Base-by-base conservation (phyloP, 2,888 invertebrate genomes). In the Catocala sponsa region DNA sequence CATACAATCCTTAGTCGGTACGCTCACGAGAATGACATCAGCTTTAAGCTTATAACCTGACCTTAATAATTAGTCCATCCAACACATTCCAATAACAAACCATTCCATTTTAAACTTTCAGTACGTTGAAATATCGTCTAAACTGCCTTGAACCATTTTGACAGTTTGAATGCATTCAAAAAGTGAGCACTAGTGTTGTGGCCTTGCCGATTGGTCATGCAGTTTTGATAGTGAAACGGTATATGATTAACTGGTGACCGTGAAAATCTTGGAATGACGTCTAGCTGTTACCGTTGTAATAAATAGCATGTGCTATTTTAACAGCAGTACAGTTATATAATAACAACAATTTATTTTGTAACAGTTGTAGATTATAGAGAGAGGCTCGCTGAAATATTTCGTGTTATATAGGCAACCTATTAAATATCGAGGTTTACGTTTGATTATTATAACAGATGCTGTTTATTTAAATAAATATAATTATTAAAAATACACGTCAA, bases 191-290 rank as follows among this genome's bases (percentile, higher is more conserved):
- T 77, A 77, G 75, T 72, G 75, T 41, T 67, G 72, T 60, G 60
- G 71, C 78, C 75, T 76, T 78, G 69, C 43, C 43, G 51, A 60
- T 67, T 65, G 58, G 66, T 68, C 70, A 62, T 74, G 70, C 71
- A 74, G 62, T 74, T 74, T 61, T 62, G 67, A 65, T 73, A 74
- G 60, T 59, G 61, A 50, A 53, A 61, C 62, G 48, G 59, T 63
- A 54, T 55, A 57, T 68, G 64, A 68, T 44, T 73, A 59, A 68
- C 42, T 7, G 13, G 10, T 43, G 68, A 42, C 62, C 67, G 58
- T 68, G 66, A 65, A 70, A 70, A 55, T 57, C 52, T 68, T 52
- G 11, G 43, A 53, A 56, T 59, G 48, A 56, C 49, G 48, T 65
- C 25, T 58, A 33, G 38, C 50, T 47, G 55, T 64, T 44, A 59